A percentile compares a stretch with the other conserved stretches of the same genome.
Evolutionary conservation across 1,140 invertebrate genomes (phyloP).

Genomic region (Drosophila ercepeae): DNA sequence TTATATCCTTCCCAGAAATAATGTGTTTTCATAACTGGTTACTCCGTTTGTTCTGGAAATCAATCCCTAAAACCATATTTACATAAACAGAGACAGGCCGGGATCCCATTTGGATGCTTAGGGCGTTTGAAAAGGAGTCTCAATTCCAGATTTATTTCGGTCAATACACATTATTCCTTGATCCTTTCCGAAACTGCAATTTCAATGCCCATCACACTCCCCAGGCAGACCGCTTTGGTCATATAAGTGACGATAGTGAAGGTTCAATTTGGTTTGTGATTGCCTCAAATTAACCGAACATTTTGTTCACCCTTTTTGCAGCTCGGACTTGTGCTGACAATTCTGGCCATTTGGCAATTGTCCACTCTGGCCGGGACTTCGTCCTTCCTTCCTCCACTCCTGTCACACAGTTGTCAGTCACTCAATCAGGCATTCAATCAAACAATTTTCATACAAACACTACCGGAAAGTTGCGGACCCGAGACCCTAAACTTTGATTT

Average conservation of each 20-base stretch:
- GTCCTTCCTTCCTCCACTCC: not conserved
- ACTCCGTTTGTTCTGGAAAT: constrained; percentile 14
- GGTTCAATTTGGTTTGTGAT: constrained; percentile 69
- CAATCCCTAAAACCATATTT: constrained; percentile 21
- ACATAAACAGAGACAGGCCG: constrained; percentile 25
- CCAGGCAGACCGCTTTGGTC: constrained; percentile 5
- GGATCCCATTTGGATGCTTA: constrained; percentile 19
- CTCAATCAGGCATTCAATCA: constrained; percentile 76
- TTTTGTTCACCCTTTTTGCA: constrained; percentile 44
- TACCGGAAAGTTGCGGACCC: constrained; percentile 33
- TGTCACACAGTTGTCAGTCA: constrained; percentile 49
- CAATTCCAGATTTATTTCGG: constrained; percentile 8
- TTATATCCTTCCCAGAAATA: too few relatives aligned
- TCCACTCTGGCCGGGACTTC: constrained; percentile 23
- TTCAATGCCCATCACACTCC: constrained; percentile 8
- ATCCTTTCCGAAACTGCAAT: constrained; percentile 54
- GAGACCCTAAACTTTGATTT: constrained; percentile 72
- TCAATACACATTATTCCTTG: constrained; percentile 50
- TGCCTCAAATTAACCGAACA: constrained; percentile 76
- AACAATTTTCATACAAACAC: constrained; percentile 62
- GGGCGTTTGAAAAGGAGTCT: constrained; percentile 17
- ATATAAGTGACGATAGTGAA: constrained; percentile 20
- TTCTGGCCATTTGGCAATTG: constrained; percentile 71
- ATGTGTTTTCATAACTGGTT: not conserved
- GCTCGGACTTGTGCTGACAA: constrained; percentile 1